Percentiles rank a stretch among this genome's conserved stretches.
Evolutionary conservation across 92 coral and sea anemone species (phyloP).

Genomic region (Palythoa grandis): DNA sequence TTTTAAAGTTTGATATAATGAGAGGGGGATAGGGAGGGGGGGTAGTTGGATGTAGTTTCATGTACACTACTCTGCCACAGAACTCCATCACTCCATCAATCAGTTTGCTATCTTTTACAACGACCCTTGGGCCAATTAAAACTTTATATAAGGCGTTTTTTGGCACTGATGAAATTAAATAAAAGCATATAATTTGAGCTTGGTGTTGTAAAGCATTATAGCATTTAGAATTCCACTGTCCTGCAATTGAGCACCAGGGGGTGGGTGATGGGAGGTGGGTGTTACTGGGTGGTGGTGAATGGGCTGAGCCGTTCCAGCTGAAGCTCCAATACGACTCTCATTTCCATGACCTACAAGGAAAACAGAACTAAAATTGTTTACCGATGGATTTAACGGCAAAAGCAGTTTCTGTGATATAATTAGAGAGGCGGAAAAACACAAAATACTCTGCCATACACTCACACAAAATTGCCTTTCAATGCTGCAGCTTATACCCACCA

Average conservation of each 20-base stretch:
- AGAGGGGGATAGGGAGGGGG: no score
- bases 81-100: not conserved
- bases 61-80: not conserved
- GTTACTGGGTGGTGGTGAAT: conserved; percentile 32
- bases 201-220: not conserved
- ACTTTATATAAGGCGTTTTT: not conserved
- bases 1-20: no score
- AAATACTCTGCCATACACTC: no score
- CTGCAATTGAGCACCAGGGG: not conserved
- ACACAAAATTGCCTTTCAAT: no score
- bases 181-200: not conserved
- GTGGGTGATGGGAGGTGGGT: not conserved
- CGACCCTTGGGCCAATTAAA: not conserved
- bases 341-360: conserved; percentile 82
- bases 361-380: not conserved
- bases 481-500: no score
- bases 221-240: not conserved
- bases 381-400: no score
- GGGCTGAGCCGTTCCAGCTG: conserved; percentile 80
- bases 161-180: not conserved
- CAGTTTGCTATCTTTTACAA: not conserved
- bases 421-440: no score
- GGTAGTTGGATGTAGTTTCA: no score
- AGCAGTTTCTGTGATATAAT: no score
- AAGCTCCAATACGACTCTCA: conserved; percentile 73